These are phyloP conservation scores for Nineta flava DNA, from an alignment of 2,888 invertebrate genomes.

Conservation along the genomic window DNA sequence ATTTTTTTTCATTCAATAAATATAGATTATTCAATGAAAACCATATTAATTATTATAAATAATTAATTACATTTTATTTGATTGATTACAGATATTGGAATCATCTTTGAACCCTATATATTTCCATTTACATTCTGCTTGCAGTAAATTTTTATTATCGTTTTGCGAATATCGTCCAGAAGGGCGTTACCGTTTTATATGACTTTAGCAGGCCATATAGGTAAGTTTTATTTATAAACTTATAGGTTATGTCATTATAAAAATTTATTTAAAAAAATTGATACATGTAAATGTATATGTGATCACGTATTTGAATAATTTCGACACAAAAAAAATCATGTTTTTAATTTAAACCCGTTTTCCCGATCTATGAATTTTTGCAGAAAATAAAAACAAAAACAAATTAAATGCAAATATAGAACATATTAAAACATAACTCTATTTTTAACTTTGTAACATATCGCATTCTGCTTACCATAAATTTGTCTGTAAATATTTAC, in stretches of 20 bases:
- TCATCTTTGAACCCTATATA: background rate
- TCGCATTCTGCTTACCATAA: too few relatives aligned
- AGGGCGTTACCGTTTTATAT: constrained; percentile 89
- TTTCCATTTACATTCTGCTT: background rate
- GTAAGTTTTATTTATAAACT: constrained; percentile 36
- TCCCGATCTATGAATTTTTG: too few relatives aligned
- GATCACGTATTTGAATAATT: too few relatives aligned
- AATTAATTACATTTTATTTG: background rate
- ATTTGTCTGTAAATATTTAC: too few relatives aligned
- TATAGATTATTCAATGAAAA: too few relatives aligned
- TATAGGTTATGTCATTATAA: background rate
- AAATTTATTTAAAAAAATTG: background rate
- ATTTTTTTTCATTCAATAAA: too few relatives aligned
- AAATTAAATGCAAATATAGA: background rate
- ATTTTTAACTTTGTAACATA: too few relatives aligned
- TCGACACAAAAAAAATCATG: too few relatives aligned
- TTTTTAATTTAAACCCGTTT: too few relatives aligned
- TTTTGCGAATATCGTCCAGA: constrained; percentile 50
- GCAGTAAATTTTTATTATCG: constrained; percentile 5
- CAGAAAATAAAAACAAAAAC: background rate
- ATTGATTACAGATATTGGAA: background rate
- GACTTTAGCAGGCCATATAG: constrained; percentile 90
- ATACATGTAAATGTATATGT: background rate
- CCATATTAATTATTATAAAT: too few relatives aligned
- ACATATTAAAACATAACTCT: too few relatives aligned